phyloP scores from a whole-genome alignment of 2,797 vertebrate genomes.

The Cyprinella venusta region DNA sequence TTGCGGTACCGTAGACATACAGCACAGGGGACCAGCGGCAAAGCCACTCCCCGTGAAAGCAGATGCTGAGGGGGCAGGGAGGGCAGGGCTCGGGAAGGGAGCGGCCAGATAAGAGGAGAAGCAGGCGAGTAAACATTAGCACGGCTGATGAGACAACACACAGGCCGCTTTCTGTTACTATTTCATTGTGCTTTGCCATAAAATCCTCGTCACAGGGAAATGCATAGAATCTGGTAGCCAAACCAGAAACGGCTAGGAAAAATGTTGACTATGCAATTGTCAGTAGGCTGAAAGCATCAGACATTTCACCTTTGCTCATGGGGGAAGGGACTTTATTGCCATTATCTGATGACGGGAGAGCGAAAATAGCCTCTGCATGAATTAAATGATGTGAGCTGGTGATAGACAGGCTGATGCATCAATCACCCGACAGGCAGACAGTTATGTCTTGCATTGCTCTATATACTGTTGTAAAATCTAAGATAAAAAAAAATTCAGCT shows the following conservation, averaged over 20 bases:
- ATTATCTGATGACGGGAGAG: conserved; percentile 38
- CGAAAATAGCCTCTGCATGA: conserved; percentile 38
- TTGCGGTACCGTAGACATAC: conserved; percentile 4
- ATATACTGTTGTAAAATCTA: conserved; percentile 4
- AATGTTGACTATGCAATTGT: conserved; percentile 35
- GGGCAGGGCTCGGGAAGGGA: conserved; percentile 18
- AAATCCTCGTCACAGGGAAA: conserved; percentile 13
- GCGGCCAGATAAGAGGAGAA: conserved; percentile 32
- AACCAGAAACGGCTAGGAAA: conserved; percentile 3
- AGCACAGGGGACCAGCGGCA: conserved; percentile 27
- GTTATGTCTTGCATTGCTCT: conserved; percentile 3
- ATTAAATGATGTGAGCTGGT: conserved; percentile 26
- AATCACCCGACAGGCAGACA: conserved; percentile 11
- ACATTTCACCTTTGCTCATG: conserved; percentile 16
- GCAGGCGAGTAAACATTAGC: conserved; percentile 39
- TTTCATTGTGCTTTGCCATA: conserved; percentile 36
- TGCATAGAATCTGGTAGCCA: conserved; percentile 7
- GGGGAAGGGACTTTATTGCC: conserved; percentile 37
- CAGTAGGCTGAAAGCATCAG: conserved; percentile 14
- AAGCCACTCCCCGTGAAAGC: conserved; percentile 43
- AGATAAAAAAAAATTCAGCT: conserved; percentile 21
- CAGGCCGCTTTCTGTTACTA: neutral
- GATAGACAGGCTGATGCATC: conserved; percentile 13
- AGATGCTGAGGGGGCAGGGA: conserved; percentile 32
- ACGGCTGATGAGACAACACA: conserved; percentile 29